A percentile compares a stretch with the other conserved stretches of the same genome.
These are phyloP conservation scores for Hylaea fasciaria DNA, from an alignment of 2,888 invertebrate genomes.

Conservation along the genomic window DNA sequence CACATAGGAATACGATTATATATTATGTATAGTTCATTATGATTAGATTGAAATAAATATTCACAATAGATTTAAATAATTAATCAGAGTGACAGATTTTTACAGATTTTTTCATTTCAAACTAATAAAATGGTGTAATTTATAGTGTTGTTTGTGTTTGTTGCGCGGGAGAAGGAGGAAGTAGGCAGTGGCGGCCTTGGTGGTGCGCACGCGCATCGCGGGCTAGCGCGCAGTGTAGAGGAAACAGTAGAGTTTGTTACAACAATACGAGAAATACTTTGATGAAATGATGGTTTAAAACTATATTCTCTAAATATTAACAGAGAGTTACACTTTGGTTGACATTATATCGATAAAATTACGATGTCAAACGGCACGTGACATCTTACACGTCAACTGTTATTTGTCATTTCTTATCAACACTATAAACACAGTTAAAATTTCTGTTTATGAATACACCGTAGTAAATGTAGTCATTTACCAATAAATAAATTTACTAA, in stretches of 20 bases:
- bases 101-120: constrained; percentile 40
- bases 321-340: background rate
- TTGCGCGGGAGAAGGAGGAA: constrained; percentile 53
- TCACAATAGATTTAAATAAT: constrained; percentile 6
- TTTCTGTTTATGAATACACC: too few species aligned
- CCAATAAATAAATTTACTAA: too few species aligned
- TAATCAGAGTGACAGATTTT: background rate
- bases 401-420: too few species aligned
- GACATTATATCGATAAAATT: too few species aligned
- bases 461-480: too few species aligned
- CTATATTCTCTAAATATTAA: too few species aligned
- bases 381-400: too few species aligned
- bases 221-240: constrained; percentile 17
- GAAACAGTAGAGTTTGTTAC: background rate
- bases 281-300: too few species aligned
- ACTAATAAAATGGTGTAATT: constrained; percentile 35
- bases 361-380: too few species aligned
- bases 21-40: constrained; percentile 1
- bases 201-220: constrained; percentile 42
- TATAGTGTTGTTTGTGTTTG: constrained; percentile 53
- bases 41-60: background rate
- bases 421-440: too few species aligned
- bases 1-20: too few species aligned
- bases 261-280: background rate
- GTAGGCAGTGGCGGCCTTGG: constrained; percentile 56